Evolutionary conservation across 1,140 invertebrate genomes (phyloP).

Genomic region (Asbolus verrucosus): DNA sequence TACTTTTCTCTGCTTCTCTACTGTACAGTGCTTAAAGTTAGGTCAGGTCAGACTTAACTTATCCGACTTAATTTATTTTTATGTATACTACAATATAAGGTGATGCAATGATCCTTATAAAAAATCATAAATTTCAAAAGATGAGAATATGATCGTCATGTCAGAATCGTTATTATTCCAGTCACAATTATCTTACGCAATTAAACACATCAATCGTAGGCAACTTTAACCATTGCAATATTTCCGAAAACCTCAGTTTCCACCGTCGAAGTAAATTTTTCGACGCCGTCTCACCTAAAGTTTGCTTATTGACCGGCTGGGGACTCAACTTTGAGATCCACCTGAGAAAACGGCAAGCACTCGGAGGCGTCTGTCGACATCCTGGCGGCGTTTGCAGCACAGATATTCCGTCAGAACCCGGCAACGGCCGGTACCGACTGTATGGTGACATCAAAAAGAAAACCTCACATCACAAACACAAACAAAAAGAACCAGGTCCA

Average conservation of each 20-base stretch:
- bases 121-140: too few relatives aligned
- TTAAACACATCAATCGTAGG: not conserved
- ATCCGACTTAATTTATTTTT: too few relatives aligned
- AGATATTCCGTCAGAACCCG: conserved; percentile 59
- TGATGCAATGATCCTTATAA: too few relatives aligned
- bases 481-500: not conserved
- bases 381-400: conserved; percentile 58
- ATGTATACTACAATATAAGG: too few relatives aligned
- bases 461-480: conserved; percentile 43
- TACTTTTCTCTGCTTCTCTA: too few relatives aligned
- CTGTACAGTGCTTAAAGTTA: too few relatives aligned
- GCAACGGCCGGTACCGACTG: conserved; percentile 63
- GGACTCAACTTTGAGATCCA: conserved; percentile 64
- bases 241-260: conserved; percentile 1
- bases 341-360: conserved; percentile 63
- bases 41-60: too few relatives aligned
- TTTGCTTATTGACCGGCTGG: conserved; percentile 63
- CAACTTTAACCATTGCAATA: conserved; percentile 9
- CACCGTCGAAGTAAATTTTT: too few relatives aligned
- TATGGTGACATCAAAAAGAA: conserved; percentile 62
- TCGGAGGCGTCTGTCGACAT: conserved; percentile 56
- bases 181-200: not conserved
- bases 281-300: conserved; percentile 58
- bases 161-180: too few relatives aligned
- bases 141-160: too few relatives aligned